These are phyloP conservation scores for Coenonympha glycerion DNA, from an alignment of 2,888 invertebrate genomes.

Conservation along the genomic window DNA sequence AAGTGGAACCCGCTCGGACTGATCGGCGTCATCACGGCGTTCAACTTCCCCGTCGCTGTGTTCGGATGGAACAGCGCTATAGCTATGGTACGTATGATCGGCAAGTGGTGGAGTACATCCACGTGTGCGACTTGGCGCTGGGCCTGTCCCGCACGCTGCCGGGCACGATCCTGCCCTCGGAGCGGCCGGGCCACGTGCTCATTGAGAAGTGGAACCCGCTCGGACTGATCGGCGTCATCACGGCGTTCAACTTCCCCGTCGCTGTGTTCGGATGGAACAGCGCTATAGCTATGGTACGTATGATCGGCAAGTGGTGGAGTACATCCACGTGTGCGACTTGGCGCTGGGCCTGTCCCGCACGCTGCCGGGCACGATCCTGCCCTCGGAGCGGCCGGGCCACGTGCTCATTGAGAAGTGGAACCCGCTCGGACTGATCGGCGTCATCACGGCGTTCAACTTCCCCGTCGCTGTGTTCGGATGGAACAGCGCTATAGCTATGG, in stretches of 20 bases:
- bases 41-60: slow-evolving; percentile 99
- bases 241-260: slow-evolving; percentile 98
- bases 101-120: slow-evolving; percentile 96
- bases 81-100: slow-evolving; percentile 86
- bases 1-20: slow-evolving; percentile 97
- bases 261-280: slow-evolving; percentile 99
- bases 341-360: slow-evolving; percentile 96
- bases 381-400: slow-evolving; percentile 95
- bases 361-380: slow-evolving; percentile 87
- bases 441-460: slow-evolving; percentile 99
- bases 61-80: slow-evolving; percentile 99
- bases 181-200: slow-evolving; percentile 93
- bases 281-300: slow-evolving; percentile 88
- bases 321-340: slow-evolving; percentile 98
- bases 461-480: slow-evolving; percentile 99
- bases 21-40: slow-evolving; percentile 97
- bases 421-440: slow-evolving; percentile 93
- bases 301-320: slow-evolving; percentile 95
- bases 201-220: slow-evolving; percentile 98
- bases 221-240: slow-evolving; percentile 95
- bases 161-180: slow-evolving; percentile 92
- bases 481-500: slow-evolving; percentile 97
- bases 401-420: slow-evolving; percentile 97
- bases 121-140: slow-evolving; percentile 98
- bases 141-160: slow-evolving; percentile 93